phyloP scores from a whole-genome alignment of 2,888 invertebrate genomes.

The Parthenolecanium corni region DNA sequence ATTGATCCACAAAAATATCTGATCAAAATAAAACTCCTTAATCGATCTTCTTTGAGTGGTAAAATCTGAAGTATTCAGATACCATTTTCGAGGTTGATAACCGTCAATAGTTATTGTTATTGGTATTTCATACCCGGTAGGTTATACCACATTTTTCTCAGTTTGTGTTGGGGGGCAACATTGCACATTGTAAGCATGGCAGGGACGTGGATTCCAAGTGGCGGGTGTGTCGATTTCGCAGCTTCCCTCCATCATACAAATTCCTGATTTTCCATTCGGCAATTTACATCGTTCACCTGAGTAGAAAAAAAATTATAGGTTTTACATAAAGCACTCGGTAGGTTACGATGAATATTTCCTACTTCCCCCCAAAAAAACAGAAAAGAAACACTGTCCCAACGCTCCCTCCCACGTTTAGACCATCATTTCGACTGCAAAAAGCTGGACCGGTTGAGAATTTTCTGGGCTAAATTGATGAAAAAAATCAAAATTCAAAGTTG shows the following conservation, averaged over 20 bases:
- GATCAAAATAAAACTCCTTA: too few relatives aligned
- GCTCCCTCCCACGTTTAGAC: not conserved
- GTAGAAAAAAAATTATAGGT: conserved; percentile 2
- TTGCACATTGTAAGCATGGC: conserved; percentile 23
- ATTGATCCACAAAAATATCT: too few relatives aligned
- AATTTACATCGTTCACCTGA: conserved; percentile 15
- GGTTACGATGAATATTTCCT: not conserved
- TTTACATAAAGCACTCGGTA: too few relatives aligned
- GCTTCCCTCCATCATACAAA: conserved; percentile 23
- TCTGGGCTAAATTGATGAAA: too few relatives aligned
- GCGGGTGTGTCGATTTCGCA: conserved; percentile 3
- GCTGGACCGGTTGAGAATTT: too few relatives aligned
- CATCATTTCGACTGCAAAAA: too few relatives aligned
- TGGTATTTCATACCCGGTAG: too few relatives aligned
- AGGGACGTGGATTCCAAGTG: conserved; percentile 15
- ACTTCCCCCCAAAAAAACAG: not conserved
- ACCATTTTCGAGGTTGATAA: too few relatives aligned
- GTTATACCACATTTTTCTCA: not conserved
- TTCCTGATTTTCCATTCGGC: not conserved
- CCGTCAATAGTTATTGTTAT: too few relatives aligned
- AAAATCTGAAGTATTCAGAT: too few relatives aligned
- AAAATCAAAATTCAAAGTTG: too few relatives aligned
- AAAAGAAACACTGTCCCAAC: not conserved
- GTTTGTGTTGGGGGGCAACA: conserved; percentile 20
- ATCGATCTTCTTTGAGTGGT: too few relatives aligned